Evolutionary conservation across 2,113 vertebrate species (phyloP).

Genomic region (Misgurnus mizolepis): DNA sequence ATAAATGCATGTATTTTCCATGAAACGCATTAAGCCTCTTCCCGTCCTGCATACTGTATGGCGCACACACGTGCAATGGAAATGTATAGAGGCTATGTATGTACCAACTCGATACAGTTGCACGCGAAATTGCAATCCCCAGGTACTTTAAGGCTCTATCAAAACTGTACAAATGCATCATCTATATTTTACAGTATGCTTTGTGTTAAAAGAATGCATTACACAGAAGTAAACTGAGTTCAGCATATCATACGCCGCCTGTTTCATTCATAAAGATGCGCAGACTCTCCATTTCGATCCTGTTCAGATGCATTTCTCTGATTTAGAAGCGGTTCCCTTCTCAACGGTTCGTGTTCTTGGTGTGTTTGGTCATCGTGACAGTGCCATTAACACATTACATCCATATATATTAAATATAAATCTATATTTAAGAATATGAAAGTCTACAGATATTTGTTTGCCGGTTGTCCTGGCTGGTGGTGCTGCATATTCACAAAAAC

Average conservation of each 20-base stretch:
- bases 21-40: background rate
- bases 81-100: background rate
- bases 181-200: background rate
- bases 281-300: conserved; percentile 72
- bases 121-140: background rate
- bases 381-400: background rate
- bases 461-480: background rate
- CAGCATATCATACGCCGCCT: conserved; percentile 56
- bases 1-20: background rate
- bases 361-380: background rate
- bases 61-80: background rate
- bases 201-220: background rate
- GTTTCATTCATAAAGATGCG: conserved; percentile 77
- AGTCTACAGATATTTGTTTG: background rate
- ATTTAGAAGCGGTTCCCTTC: background rate
- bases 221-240: conserved; percentile 27
- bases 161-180: background rate
- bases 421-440: background rate
- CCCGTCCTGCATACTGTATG: background rate
- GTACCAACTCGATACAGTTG: background rate
- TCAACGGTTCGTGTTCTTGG: background rate
- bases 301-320: conserved; percentile 50
- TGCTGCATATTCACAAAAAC: conserved; percentile 7
- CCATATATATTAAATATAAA: background rate
- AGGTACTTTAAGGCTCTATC: background rate